A percentile compares a stretch with the other conserved stretches of the same genome.
phyloP scores from a whole-genome alignment of 2,888 invertebrate genomes.

The Phyllotreta cruciferae region DNA sequence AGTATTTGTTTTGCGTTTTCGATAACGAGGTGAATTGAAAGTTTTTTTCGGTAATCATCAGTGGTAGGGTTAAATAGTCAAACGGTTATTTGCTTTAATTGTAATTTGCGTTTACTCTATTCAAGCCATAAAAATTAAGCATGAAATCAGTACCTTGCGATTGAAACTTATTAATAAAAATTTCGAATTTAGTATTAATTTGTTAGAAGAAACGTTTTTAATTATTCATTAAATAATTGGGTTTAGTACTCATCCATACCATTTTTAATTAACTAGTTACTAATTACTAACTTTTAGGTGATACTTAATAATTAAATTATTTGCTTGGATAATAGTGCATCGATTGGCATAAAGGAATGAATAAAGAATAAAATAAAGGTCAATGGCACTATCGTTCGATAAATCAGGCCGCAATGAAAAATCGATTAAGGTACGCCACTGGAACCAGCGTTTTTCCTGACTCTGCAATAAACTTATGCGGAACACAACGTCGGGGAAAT shows the following conservation, averaged over 20 bases:
- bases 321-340: no score
- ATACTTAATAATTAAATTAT: no score
- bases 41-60: conserved; percentile 23
- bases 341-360: no score
- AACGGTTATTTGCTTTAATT: not conserved
- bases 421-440: conserved; percentile 36
- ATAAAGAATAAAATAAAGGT: conserved; percentile 28
- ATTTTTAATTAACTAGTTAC: no score
- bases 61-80: conserved; percentile 16
- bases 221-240: no score
- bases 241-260: no score
- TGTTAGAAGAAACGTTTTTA: no score
- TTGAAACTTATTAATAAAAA: no score
- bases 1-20: conserved; percentile 52
- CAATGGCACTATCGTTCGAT: conserved; percentile 33
- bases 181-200: no score
- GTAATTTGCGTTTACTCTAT: conserved; percentile 3
- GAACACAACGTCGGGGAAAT: conserved; percentile 52
- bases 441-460: conserved; percentile 45
- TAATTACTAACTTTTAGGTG: no score
- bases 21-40: conserved; percentile 43
- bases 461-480: conserved; percentile 51
- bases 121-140: no score
- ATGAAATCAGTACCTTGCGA: no score
- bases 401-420: conserved; percentile 21